Evolutionary conservation across 2,797 vertebrate genomes (phyloP), one percentile per base, ranked within the genome.

Genomic region (Stomatorhinus walkeri): DNA sequence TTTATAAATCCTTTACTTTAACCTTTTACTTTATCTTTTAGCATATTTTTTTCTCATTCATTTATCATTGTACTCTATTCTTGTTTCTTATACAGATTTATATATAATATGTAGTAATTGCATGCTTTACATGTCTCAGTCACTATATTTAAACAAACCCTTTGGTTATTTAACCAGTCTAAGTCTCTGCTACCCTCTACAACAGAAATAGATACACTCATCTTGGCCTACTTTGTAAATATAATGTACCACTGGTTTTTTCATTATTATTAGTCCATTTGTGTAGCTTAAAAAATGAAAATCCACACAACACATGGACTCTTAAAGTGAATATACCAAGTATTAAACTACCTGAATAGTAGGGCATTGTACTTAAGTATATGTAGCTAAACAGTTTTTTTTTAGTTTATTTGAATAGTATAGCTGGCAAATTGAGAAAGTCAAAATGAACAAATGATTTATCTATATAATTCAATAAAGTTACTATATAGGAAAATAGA

Each of bases 181-280:
- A 61, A 46, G 90, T 91, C 92, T 92, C 92, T 92, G 92, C 91
- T 88, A 72, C 10, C 49, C 32, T 61, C 24, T 22, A n/a, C 56
- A n/a, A 12, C 48, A 32, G 4, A 14, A 32, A n/a, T 4, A 22
- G 49, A 16, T 46, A 24, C 14, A 16, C 10, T 81, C 36, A 51
- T 19, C 48, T 79, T 12, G 51, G 14, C 24, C 40, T n/a, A 8
- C 40, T 43, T 84, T 22, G 14, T 76, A 46, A 22, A 81, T 83
- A 36, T 88, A 88, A 88, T 22, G 1, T 24, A 40, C 14, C 4
- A 76, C 32, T 16, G 68, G 12, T 10, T 36, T 76, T 72, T 76
- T 2, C 32, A 72, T 72, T 36, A 16, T 36, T 76, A 36, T 76
- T 40, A 36, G 32, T 40, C 68, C 68, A 40, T 19, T 76, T 40